A percentile compares a stretch with the other conserved stretches of the same genome.
These are phyloP conservation scores for Euproctis similis DNA, from an alignment of 2,888 invertebrate species.

Conservation along the genomic window DNA sequence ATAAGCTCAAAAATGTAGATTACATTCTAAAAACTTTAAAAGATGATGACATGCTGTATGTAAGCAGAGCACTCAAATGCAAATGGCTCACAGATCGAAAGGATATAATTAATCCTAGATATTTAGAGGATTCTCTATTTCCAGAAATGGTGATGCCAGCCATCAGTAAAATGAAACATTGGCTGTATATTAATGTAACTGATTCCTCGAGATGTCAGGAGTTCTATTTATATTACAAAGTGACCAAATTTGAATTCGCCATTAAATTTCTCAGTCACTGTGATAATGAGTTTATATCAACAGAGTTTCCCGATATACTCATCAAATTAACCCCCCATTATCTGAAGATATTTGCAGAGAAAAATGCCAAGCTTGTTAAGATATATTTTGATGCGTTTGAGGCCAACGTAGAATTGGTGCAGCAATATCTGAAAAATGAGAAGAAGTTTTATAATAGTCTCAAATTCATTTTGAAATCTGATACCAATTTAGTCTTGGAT, in stretches of 20 bases:
- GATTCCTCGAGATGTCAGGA: constrained; percentile 32
- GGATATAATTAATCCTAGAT: constrained; percentile 39
- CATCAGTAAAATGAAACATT: constrained; percentile 36
- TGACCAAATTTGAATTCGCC: constrained; percentile 27
- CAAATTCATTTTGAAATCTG: constrained; percentile 33
- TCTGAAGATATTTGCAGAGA: constrained; percentile 41
- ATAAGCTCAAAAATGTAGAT: constrained; percentile 32
- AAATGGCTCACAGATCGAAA: constrained; percentile 40
- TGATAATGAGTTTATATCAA: constrained; percentile 29
- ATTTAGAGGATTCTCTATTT: constrained; percentile 41
- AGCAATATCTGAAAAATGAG: constrained; percentile 22
- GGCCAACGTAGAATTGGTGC: constrained; percentile 19
- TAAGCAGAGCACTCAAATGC: constrained; percentile 45
- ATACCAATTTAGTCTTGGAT: constrained; percentile 35
- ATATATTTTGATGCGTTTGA: constrained; percentile 37
- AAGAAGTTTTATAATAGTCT: constrained; percentile 30
- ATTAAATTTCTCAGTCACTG: constrained; percentile 41
- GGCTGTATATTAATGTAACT: constrained; percentile 29
- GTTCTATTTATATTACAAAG: constrained; percentile 43
- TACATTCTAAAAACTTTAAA: constrained; percentile 43
- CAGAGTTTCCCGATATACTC: constrained; percentile 28
- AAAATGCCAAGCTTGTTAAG: constrained; percentile 31
- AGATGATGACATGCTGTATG: constrained; percentile 48
- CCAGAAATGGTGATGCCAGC: constrained; percentile 47
- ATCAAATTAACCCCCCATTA: constrained; percentile 33